Evolutionary conservation across 2,888 invertebrate genomes (phyloP).

Genomic region (Pollenia angustigena): DNA sequence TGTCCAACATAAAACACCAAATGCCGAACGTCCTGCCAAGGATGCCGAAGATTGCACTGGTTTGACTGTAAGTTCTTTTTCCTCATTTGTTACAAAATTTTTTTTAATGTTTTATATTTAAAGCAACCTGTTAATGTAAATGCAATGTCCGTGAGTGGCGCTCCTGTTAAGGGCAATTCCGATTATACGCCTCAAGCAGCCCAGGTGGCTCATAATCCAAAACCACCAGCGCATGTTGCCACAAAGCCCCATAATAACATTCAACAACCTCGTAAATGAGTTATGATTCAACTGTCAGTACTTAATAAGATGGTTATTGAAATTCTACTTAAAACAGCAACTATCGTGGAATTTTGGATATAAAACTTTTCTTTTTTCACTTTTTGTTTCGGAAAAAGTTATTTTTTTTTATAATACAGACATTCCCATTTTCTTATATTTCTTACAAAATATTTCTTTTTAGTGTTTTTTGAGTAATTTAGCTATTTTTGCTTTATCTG

Average conservation of each 20-base stretch:
- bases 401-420: conserved; percentile 12
- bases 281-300: background rate
- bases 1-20: conserved; percentile 92
- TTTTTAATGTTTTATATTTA: conserved; percentile 4
- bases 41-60: conserved; percentile 90
- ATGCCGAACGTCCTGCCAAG: conserved; percentile 87
- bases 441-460: background rate
- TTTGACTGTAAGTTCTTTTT: conserved; percentile 86
- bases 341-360: conserved; percentile 11
- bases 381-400: conserved; percentile 29
- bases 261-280: conserved; percentile 92
- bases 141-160: conserved; percentile 90
- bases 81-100: background rate
- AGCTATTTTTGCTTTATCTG: background rate
- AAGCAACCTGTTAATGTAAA: conserved; percentile 86
- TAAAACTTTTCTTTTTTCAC: conserved; percentile 1
- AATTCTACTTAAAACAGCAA: conserved; percentile 5
- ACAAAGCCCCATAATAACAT: conserved; percentile 89
- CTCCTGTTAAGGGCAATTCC: conserved; percentile 91
- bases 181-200: conserved; percentile 96
- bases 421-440: conserved; percentile 55
- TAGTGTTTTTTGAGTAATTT: conserved; percentile 9
- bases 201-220: conserved; percentile 92
- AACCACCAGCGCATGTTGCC: conserved; percentile 88
- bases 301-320: background rate